Evolutionary conservation across 2,797 vertebrate species (phyloP).

Genomic region (Premnoplex brunnescens): DNA sequence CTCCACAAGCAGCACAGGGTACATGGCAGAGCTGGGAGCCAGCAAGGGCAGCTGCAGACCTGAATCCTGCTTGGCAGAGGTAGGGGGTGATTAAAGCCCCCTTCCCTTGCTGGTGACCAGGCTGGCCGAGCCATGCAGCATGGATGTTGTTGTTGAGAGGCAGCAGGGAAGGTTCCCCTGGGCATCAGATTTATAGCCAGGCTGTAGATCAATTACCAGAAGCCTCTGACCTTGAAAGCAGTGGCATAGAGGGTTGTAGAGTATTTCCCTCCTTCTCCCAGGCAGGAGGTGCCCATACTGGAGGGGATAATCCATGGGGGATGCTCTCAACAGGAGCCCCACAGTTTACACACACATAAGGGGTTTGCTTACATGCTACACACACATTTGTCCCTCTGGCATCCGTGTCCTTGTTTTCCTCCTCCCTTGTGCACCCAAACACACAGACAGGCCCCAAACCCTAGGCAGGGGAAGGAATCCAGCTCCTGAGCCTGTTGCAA

Average conservation of each 20-base stretch:
- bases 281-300: neutral
- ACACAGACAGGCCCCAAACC: neutral
- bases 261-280: neutral
- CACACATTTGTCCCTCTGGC: neutral
- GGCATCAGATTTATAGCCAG: neutral
- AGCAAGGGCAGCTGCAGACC: neutral
- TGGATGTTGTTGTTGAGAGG: neutral
- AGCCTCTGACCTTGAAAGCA: constrained; percentile 30
- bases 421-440: neutral
- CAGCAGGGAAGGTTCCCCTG: neutral
- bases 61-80: rapidly evolving
- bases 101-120: neutral
- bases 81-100: neutral
- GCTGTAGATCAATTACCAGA: constrained; percentile 16
- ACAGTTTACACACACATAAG: rapidly evolving
- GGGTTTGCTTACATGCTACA: neutral
- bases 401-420: neutral
- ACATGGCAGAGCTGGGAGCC: neutral
- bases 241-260: neutral
- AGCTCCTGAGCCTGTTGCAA: neutral
- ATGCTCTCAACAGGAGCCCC: neutral
- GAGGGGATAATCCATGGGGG: neutral
- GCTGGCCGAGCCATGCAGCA: neutral
- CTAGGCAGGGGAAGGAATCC: neutral
- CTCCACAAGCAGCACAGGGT: neutral